phyloP scores from a whole-genome alignment of 2,888 invertebrate species.

The Caenorhabditis parvicauda region DNA sequence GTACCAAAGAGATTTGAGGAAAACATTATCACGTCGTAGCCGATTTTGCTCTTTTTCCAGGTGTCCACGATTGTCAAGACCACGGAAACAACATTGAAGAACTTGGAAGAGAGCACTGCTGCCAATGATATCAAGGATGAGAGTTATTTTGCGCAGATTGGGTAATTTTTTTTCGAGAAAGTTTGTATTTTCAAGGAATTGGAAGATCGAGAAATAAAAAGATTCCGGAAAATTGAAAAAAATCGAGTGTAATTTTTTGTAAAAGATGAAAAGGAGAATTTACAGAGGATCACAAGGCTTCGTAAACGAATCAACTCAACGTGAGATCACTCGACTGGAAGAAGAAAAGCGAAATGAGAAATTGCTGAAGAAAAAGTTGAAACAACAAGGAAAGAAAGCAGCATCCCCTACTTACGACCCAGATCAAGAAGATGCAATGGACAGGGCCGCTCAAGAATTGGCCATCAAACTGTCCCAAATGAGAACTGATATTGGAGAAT shows the following conservation, averaged over 20 bases:
- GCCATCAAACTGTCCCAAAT: constrained; percentile 51
- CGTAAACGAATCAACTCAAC: constrained; percentile 31
- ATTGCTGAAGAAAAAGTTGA: constrained; percentile 55
- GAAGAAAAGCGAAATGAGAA: constrained; percentile 55
- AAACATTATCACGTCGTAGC: constrained; percentile 24
- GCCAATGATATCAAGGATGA: constrained; percentile 59
- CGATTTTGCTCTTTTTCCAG: constrained; percentile 21
- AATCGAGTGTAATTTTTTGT: constrained; percentile 1
- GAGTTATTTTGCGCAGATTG: constrained; percentile 44
- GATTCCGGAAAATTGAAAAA: not conserved
- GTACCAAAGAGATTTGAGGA: constrained; percentile 30
- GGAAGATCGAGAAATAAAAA: not conserved
- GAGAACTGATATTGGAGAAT: constrained; percentile 45
- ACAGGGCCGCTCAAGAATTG: constrained; percentile 55
- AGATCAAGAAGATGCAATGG: constrained; percentile 56
- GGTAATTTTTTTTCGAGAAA: constrained; percentile 10
- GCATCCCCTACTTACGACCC: constrained; percentile 45
- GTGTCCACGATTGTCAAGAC: constrained; percentile 40
- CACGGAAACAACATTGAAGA: constrained; percentile 51
- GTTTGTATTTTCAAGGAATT: too few species aligned
- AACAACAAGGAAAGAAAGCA: constrained; percentile 41
- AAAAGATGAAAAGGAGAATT: too few species aligned
- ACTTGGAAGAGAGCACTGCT: constrained; percentile 48
- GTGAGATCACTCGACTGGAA: constrained; percentile 43
- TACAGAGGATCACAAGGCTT: constrained; percentile 44